Evolutionary conservation across 2,797 vertebrate genomes (phyloP), one percentile per base, ranked within the genome.

Genomic region (Anomalospiza imberbis): DNA sequence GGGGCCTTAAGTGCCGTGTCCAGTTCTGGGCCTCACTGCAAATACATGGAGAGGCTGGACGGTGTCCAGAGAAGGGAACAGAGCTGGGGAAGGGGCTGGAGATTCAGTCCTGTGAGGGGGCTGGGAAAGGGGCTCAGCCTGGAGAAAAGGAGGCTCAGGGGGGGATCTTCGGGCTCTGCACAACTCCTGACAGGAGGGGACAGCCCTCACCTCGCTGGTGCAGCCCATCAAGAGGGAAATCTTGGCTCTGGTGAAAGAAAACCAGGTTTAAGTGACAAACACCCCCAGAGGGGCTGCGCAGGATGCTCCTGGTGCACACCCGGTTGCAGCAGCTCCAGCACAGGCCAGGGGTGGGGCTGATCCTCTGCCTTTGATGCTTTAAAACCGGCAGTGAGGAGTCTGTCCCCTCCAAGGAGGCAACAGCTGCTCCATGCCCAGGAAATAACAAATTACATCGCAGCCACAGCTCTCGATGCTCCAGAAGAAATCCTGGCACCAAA

Each of bases 271-370:
- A 36, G 48, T 17, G 6, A 15, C 22, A 40, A 57, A 36, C 13
- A 1, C 1, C 10, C 12, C 53, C 36, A 11, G 57, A 11, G 28
- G 3, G 1, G 4, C 66, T 18, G 10, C 17, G 32, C 31, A 13
- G 66, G 67, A 79, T 5, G 65, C 2, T 65, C 50, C 38, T 12
- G 5, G 13, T 5, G 58, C 66, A 57, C 17, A 9, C 4, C 32
- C 0, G 0, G 9, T 17, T 1, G 5, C 42, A 31, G 73, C 85
- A 54, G 81, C 72, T 67, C 31, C 12, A 54, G 36, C 13, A 3
- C 58, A 6, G 38, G 10, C 60, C 34, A 5, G 31, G 75, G 36
- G 28, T 3, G 28, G 28, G 44, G 50, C 80, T 32, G n/a, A n/a
- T 15, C 13, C 53, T 68, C 61, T 2, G 47, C 10, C 32, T 76